Conservation (phyloP, 1,140 invertebrate genomes). For the Bursaphelenchus mucronatus region DNA sequence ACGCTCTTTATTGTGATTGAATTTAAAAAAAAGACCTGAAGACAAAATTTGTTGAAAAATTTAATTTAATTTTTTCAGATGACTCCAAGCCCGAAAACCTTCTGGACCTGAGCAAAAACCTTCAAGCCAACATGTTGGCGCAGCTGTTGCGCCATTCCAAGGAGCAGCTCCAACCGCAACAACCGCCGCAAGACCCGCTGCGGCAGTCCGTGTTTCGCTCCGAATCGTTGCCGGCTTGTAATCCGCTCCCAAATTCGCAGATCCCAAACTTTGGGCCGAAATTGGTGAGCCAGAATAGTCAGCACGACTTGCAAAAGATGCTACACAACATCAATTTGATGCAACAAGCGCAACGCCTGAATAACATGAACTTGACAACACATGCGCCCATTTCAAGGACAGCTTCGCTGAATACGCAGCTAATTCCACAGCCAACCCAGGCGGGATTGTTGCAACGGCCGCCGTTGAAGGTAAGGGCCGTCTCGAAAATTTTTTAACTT, state of each 20-base stretch:
- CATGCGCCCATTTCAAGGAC: constrained; percentile 23
- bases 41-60: too few relatives aligned
- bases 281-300: constrained; percentile 1
- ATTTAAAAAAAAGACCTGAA: too few relatives aligned
- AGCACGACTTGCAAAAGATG: constrained; percentile 13
- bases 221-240: constrained; percentile 36
- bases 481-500: too few relatives aligned
- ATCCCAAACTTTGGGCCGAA: constrained; percentile 6
- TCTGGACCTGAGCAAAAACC: too few relatives aligned
- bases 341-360: constrained; percentile 30
- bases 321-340: constrained; percentile 31
- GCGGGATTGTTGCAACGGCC: constrained; percentile 17
- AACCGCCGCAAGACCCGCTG: not conserved
- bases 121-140: constrained; percentile 2
- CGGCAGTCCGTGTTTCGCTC: constrained; percentile 37
- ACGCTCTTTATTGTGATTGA: too few relatives aligned
- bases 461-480: constrained; percentile 6
- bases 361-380: constrained; percentile 6
- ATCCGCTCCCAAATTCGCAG: constrained; percentile 3
- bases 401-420: constrained; percentile 25
- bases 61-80: too few relatives aligned
- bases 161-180: constrained; percentile 1
- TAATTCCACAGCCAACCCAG: not conserved
- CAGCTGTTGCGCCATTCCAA: constrained; percentile 11
- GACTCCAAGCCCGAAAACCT: too few relatives aligned